Conservation (phyloP, 1,140 invertebrate species). For the Zaprionus ornatus region DNA sequence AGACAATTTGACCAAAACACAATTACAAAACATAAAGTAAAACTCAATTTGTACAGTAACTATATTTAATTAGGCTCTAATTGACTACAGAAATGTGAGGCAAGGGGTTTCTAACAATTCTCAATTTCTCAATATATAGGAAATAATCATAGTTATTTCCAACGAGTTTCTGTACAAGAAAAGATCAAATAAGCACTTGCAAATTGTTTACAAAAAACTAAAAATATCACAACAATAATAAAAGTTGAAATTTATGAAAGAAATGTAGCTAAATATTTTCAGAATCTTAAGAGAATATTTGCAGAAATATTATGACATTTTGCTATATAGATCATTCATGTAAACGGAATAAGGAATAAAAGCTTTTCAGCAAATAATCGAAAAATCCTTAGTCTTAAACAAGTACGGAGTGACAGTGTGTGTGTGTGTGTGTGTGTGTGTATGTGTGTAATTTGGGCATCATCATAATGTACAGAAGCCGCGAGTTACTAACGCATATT, state of each 20-base stretch:
- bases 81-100: no score
- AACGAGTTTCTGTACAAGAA: no score
- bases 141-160: no score
- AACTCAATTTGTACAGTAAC: no score
- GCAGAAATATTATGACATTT: not conserved
- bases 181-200: no score
- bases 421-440: not conserved
- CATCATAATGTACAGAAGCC: not conserved
- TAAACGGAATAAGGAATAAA: not conserved
- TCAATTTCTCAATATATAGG: no score
- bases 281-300: not conserved
- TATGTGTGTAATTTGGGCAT: slow-evolving; percentile 2
- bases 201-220: not conserved
- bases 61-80: no score
- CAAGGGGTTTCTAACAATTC: no score
- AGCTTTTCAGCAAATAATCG: not conserved
- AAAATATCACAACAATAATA: not conserved
- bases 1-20: no score
- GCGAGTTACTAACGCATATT: slow-evolving; percentile 17
- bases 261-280: not conserved
- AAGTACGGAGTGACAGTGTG: not conserved
- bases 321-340: not conserved
- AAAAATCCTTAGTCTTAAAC: not conserved
- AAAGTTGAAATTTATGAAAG: not conserved
- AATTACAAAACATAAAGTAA: no score